Evolutionary conservation across 2,888 invertebrate genomes (phyloP).

Genomic region (Cantharis lateralis): DNA sequence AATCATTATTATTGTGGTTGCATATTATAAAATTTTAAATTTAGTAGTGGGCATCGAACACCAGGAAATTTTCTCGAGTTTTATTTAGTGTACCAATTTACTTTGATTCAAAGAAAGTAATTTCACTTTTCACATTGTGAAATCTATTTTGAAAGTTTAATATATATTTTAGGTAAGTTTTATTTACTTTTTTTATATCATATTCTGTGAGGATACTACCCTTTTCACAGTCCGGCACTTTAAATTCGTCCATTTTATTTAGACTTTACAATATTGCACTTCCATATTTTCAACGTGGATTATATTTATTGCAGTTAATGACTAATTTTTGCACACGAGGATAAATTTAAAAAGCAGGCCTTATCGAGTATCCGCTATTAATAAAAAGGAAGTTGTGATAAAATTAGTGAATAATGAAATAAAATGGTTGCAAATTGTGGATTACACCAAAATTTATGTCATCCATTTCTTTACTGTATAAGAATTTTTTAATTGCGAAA

Average conservation of each 20-base stretch:
- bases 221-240: background rate
- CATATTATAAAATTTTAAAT: background rate
- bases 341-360: background rate
- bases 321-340: background rate
- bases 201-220: background rate
- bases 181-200: background rate
- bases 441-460: background rate
- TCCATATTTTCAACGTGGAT: too few relatives aligned
- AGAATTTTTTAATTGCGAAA: background rate
- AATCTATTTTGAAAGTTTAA: background rate
- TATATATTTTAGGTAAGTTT: background rate
- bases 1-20: background rate
- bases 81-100: background rate
- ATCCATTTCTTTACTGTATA: background rate
- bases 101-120: background rate
- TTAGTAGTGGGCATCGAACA: background rate
- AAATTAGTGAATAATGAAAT: background rate
- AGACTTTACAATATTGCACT: too few relatives aligned
- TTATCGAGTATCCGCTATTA: background rate
- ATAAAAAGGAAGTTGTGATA: background rate
- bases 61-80: background rate
- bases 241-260: background rate
- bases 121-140: background rate
- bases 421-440: background rate
- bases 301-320: background rate